Evolutionary conservation across 2,797 vertebrate genomes (phyloP).

Genomic region (Clarias laeviceps): DNA sequence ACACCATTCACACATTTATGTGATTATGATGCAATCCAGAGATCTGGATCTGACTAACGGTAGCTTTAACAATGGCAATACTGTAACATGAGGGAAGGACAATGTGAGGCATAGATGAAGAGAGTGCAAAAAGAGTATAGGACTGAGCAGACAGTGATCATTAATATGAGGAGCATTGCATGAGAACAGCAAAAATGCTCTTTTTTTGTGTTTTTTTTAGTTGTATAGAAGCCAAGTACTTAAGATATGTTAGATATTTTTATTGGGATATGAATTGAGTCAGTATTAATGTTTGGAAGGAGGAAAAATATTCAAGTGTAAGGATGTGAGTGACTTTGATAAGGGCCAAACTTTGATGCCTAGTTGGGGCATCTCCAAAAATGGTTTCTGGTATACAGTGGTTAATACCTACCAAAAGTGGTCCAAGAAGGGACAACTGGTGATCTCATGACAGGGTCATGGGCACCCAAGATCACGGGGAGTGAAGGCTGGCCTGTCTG

Average conservation of each 20-base stretch:
- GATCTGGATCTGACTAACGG: slow-evolving; percentile 6
- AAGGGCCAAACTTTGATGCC: too few relatives aligned
- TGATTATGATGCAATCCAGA: slow-evolving; percentile 41
- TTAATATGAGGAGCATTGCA: background rate
- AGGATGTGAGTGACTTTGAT: too few relatives aligned
- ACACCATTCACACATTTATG: background rate
- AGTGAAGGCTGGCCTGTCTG: too few relatives aligned
- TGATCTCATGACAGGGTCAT: too few relatives aligned
- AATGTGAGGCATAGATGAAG: background rate
- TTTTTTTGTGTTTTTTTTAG: background rate
- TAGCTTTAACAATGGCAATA: background rate
- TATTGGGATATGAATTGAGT: background rate
- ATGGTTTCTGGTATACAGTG: too few relatives aligned
- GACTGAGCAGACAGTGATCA: background rate
- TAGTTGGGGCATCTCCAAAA: too few relatives aligned
- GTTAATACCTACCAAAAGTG: too few relatives aligned
- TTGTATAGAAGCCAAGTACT: background rate
- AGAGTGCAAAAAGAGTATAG: background rate
- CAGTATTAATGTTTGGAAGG: background rate
- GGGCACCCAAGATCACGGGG: too few relatives aligned
- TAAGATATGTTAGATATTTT: background rate
- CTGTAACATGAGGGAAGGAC: background rate
- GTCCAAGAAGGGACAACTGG: too few relatives aligned
- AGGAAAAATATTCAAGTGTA: too few relatives aligned
- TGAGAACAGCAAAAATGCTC: background rate